phyloP scores from a whole-genome alignment of 2,888 invertebrate species.

The Altica lythri region DNA sequence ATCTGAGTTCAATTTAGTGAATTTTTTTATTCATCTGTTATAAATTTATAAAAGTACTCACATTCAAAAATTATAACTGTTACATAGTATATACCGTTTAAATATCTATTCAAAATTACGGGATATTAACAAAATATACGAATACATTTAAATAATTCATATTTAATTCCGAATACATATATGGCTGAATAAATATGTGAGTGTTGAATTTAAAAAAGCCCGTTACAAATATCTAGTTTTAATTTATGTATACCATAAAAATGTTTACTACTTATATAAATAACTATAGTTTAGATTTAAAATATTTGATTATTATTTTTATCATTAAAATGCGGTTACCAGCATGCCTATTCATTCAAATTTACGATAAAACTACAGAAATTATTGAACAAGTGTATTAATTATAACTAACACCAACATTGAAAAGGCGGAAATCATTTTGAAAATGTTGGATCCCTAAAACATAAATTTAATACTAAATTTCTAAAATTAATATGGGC shows the following conservation, averaged over 20 bases:
- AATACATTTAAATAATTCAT: conserved; percentile 9
- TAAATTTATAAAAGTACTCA: background rate
- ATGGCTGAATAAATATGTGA: conserved; percentile 9
- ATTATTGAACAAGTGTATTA: too few species aligned
- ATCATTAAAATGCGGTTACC: conserved; percentile 5
- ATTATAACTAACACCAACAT: too few species aligned
- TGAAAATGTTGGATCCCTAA: too few species aligned
- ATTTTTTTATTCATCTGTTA: too few species aligned
- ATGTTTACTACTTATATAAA: background rate
- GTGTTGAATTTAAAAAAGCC: conserved; percentile 6
- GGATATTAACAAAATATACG: conserved; percentile 5
- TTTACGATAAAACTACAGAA: too few species aligned
- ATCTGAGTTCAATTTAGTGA: too few species aligned
- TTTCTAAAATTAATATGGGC: too few species aligned
- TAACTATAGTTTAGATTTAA: background rate
- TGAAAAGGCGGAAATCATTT: too few species aligned
- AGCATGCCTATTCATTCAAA: too few species aligned
- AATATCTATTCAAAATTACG: conserved; percentile 8
- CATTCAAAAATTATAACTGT: conserved; percentile 6
- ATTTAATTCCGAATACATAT: conserved; percentile 7
- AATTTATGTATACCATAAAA: conserved; percentile 8
- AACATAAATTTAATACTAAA: too few species aligned
- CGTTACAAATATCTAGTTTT: conserved; percentile 7
- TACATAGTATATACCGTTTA: conserved; percentile 13
- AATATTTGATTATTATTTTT: too few species aligned